Base-by-base conservation (phyloP, 2,888 invertebrate species). In the Cylindroiulus punctatus region DNA sequence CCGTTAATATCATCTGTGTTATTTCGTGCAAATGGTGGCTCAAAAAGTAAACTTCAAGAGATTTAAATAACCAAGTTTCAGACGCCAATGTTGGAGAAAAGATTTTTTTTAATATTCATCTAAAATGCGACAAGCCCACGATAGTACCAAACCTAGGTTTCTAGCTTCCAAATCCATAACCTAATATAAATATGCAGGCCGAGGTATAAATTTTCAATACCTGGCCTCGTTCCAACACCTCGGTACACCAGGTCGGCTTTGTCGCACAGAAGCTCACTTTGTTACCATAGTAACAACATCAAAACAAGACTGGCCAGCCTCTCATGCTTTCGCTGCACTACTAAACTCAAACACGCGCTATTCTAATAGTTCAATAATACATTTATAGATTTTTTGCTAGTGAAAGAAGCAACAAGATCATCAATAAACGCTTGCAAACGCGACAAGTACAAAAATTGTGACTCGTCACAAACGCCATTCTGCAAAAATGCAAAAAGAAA, bases 301-400 rank as follows among this genome's bases (percentile, higher is more conserved):
- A 85, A 85, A 85, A 85, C 85, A 85, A 30, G 42, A 84, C 65
- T 82, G 82, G 84, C 22, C 84, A 44, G 42, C 84, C 47, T 84
- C 44, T 42, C 82, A 40, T 82, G 82, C 42, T 40, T 82, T 40
- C 82, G 42, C n/a, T 36, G 42, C 82, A 82, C 42, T 82, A 42
- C 42, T 40, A 36, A 36, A 82, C 42, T 40, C 22, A 82, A 40
- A 82, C 42, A 82, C 7, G 40, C 42, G n/a, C 42, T 40, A 40
- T 84, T 84, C 44, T 84, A 84, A 84, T 84, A 84, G 84, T 84
- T 84, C 84, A 44, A 84, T 84, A 84, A 84, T 84, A 84, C 47
- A 84, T 22, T 65, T 65, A 65, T 65, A 65, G 65, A 65, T 65
- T 65, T 65, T 65, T 65, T 22, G 65, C 26, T 65, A 10, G 22